Conservation (phyloP, 1,140 invertebrate genomes). For the Rhynchophorus ferrugineus region DNA sequence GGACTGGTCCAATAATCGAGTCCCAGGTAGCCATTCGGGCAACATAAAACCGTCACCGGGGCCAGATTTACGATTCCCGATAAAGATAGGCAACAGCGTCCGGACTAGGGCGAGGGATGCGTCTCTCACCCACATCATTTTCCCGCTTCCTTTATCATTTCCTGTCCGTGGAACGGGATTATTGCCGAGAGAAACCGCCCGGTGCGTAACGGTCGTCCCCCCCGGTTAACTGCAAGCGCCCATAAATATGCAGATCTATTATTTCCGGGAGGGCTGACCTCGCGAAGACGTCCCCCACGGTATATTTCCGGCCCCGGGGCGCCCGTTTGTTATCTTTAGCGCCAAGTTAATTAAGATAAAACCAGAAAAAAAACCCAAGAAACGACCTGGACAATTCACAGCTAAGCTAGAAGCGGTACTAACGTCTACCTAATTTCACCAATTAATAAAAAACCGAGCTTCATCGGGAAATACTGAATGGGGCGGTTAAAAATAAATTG, state of each 20-base stretch:
- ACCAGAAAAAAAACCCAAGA: not conserved
- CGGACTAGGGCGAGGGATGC: not conserved
- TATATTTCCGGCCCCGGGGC: constrained; percentile 13
- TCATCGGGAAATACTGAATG: too few relatives aligned
- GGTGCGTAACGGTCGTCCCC: constrained; percentile 18
- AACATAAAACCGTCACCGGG: constrained; percentile 21
- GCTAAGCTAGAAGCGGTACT: not conserved
- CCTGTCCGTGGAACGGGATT: constrained; percentile 22
- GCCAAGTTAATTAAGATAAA: not conserved
- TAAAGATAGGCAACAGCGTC: constrained; percentile 21
- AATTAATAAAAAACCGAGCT: too few relatives aligned
- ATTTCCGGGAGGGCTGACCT: constrained; percentile 14
- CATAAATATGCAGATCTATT: constrained; percentile 24
- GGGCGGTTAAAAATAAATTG: too few relatives aligned
- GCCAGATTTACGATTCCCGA: constrained; percentile 23
- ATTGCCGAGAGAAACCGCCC: constrained; percentile 20
- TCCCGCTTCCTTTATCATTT: constrained; percentile 23
- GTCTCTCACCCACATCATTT: constrained; percentile 13
- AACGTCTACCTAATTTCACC: not conserved
- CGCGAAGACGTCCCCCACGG: constrained; percentile 4
- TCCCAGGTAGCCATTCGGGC: constrained; percentile 12
- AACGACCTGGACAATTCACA: not conserved
- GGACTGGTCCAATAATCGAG: not conserved
- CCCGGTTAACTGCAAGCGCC: constrained; percentile 20
- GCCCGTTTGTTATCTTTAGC: not conserved